Base-by-base conservation (phyloP, 30 jellyfish, hydroid and myxozoan species). In the Catostylus mosaicus region DNA sequence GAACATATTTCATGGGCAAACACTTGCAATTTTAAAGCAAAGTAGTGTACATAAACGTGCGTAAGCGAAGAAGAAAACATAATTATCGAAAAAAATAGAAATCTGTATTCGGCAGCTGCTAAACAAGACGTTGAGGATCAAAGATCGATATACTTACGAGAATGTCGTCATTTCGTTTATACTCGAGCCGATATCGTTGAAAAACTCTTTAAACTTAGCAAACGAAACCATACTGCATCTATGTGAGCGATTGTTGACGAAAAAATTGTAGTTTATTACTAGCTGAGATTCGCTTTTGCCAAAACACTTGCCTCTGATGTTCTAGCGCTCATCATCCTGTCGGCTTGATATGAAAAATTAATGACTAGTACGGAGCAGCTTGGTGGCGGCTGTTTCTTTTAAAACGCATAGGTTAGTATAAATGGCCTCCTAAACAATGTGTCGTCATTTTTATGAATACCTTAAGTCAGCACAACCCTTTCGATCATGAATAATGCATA, bases 161-260 rank as follows among this genome's bases (percentile, higher is more conserved):
- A 90, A 76, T 20, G 95, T 76, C 37, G 97, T 92, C 67, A 90
- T 84, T 72, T 84, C 97, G 51, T 90, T 78, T 46, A 90, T 90
- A 30, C 96, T 90, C 65, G 94, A 84, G 27, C 97, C 96, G 67
- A 90, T 93, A 73, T 90, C 97, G 84, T 79, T 90, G 83, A 90
- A 84, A 61, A 90, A 90, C 50, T 90, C 97, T 52, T 90, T 90
- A 59, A 90, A 83, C 79, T 90, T 90, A 37, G 92, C 96, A 35
- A 90, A 78, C 67, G 96, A 93, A 43, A 73, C 89, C 96, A 90
- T 84, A 34, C 31, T 78, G 69, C 67, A 47, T 80, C 14, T 76
- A 78, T 18, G 47, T 10, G 48, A 60, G 22, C 46, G 20, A 65
- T 60, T 45, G 30, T 27, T 29, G 61, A 16, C 27, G 20, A n/a